Conservation (phyloP, 2,113 vertebrate species). For the Bubalus kerabau region DNA sequence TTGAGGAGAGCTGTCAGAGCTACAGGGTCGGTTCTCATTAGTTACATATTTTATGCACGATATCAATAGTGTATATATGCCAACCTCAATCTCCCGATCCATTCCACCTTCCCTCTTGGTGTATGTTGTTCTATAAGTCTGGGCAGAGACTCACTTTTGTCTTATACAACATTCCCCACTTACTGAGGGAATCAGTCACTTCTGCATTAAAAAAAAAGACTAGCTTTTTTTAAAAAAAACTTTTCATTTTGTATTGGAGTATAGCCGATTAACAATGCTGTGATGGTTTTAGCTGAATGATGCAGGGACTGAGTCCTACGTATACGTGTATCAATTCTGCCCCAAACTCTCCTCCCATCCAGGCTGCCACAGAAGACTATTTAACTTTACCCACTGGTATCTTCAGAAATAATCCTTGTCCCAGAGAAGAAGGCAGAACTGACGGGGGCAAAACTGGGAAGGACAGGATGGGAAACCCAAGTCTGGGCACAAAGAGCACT, state of each 20-base stretch:
- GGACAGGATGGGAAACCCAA: background rate
- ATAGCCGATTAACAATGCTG: background rate
- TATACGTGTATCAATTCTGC: background rate
- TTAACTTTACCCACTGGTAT: background rate
- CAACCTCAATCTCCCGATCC: background rate
- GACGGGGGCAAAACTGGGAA: background rate
- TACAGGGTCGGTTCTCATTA: fast-evolving
- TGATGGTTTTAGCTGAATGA: background rate
- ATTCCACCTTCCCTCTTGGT: background rate
- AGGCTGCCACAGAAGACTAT: background rate
- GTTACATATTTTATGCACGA: background rate
- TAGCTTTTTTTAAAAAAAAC: background rate
- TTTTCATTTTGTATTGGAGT: background rate
- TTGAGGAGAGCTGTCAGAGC: fast-evolving
- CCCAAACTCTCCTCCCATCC: background rate
- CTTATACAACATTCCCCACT: background rate
- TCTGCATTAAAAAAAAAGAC: background rate
- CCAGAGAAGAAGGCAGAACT: background rate
- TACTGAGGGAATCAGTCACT: background rate
- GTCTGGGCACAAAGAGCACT: background rate
- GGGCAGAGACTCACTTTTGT: background rate
- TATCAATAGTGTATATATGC: fast-evolving
- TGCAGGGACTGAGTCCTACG: background rate
- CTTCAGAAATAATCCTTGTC: background rate
- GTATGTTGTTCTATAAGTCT: background rate